phyloP scores from a whole-genome alignment of 2,888 invertebrate species.

The Callimorpha dominula region DNA sequence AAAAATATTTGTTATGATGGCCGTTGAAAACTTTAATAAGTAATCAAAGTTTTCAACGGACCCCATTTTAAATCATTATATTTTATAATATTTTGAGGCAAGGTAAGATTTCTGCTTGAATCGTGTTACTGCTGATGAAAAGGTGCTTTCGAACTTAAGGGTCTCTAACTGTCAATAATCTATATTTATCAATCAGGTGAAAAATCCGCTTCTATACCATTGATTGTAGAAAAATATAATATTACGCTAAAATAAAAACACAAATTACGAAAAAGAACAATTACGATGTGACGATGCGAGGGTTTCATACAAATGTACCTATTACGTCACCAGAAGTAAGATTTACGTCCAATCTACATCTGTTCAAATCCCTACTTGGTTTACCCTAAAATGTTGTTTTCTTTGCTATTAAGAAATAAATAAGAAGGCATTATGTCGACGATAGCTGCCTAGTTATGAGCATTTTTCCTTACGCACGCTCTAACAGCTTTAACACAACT shows the following conservation, averaged over 20 bases:
- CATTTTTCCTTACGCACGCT: constrained; percentile 60
- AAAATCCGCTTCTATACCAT: neutral
- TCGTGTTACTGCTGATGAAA: no score
- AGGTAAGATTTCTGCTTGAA: no score
- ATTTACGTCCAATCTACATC: constrained; percentile 35
- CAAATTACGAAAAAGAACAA: neutral
- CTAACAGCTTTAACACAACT: constrained; percentile 36
- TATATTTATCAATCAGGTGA: neutral
- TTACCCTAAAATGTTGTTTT: constrained; percentile 59
- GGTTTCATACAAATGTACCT: constrained; percentile 32
- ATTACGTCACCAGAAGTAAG: constrained; percentile 37
- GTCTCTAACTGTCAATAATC: no score
- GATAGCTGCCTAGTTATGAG: constrained; percentile 56
- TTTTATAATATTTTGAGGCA: no score
- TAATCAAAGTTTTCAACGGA: no score
- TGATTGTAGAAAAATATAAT: neutral
- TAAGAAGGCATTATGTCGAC: constrained; percentile 63
- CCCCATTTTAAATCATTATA: no score
- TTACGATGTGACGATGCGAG: constrained; percentile 10
- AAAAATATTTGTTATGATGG: no score
- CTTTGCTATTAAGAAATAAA: constrained; percentile 70
- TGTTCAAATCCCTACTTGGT: constrained; percentile 45
- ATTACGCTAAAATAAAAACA: neutral
- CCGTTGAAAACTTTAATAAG: no score
- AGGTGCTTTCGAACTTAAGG: no score